Evolutionary conservation across 2,797 vertebrate species (phyloP).

Genomic region (Numenius phaeopus): DNA sequence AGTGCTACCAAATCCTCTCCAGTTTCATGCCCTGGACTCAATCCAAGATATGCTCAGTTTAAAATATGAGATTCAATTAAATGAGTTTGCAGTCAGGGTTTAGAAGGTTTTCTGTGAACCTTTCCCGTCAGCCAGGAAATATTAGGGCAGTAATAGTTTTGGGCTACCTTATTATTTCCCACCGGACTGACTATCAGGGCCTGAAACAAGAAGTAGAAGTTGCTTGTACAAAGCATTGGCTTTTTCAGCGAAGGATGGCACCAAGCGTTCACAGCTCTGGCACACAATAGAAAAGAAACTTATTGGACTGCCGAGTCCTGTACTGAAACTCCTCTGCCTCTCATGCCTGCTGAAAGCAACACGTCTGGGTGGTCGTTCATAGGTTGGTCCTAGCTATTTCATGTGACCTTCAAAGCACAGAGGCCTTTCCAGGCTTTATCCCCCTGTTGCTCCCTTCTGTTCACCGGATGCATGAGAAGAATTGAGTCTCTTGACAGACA

Average conservation of each 20-base stretch:
- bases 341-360: neutral
- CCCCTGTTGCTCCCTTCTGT: neutral
- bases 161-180: neutral
- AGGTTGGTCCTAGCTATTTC: neutral
- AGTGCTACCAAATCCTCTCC: neutral
- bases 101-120: neutral
- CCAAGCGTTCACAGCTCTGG: neutral
- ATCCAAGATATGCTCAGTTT: neutral
- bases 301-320: neutral
- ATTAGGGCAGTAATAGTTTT: neutral
- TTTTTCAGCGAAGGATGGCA: neutral
- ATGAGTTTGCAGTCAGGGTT: neutral
- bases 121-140: neutral
- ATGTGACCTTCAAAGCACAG: neutral
- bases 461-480: neutral
- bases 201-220: neutral
- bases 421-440: neutral
- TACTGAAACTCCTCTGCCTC: neutral
- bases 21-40: neutral
- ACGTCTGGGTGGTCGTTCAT: accelerated
- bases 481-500: neutral
- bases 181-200: neutral
- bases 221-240: neutral
- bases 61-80: neutral
- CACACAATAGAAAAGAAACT: accelerated